Percentiles rank a stretch among this genome's conserved stretches.
Evolutionary conservation across 2,113 vertebrate genomes (phyloP).

Genomic region (Stictonetta naevosa): DNA sequence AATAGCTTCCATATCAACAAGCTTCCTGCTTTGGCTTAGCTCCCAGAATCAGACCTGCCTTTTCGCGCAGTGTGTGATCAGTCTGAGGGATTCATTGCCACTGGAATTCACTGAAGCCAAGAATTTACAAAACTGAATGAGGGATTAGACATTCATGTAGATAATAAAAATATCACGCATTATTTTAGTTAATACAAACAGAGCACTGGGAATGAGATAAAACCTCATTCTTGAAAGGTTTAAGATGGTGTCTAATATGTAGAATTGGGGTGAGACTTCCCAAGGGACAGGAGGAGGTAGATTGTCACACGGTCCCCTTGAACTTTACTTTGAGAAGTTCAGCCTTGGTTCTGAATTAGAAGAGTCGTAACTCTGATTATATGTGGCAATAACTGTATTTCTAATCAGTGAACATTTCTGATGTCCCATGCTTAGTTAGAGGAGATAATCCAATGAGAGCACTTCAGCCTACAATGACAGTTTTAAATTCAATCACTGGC

Average conservation of each 20-base stretch:
- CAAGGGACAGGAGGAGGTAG: neutral
- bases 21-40: neutral
- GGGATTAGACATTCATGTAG: neutral
- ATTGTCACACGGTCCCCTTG: neutral
- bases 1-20: neutral
- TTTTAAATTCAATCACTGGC: neutral
- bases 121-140: slow-evolving; percentile 26
- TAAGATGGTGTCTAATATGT: slow-evolving; percentile 1
- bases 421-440: neutral
- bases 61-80: slow-evolving; percentile 7
- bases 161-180: slow-evolving; percentile 22
- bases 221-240: neutral
- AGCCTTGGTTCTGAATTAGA: neutral
- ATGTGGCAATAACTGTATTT: neutral
- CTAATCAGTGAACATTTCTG: neutral
- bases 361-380: neutral
- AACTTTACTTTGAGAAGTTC: neutral
- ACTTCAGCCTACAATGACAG: neutral
- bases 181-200: slow-evolving; percentile 15
- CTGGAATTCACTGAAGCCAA: slow-evolving; percentile 23
- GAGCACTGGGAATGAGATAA: neutral
- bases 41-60: slow-evolving; percentile 3
- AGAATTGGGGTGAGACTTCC: neutral
- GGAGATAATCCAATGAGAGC: neutral
- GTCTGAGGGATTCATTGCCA: slow-evolving; percentile 1